Evolutionary conservation across 2,888 invertebrate genomes (phyloP), one percentile per base, ranked within the genome.

Genomic region (Eretmocerus hayati): DNA sequence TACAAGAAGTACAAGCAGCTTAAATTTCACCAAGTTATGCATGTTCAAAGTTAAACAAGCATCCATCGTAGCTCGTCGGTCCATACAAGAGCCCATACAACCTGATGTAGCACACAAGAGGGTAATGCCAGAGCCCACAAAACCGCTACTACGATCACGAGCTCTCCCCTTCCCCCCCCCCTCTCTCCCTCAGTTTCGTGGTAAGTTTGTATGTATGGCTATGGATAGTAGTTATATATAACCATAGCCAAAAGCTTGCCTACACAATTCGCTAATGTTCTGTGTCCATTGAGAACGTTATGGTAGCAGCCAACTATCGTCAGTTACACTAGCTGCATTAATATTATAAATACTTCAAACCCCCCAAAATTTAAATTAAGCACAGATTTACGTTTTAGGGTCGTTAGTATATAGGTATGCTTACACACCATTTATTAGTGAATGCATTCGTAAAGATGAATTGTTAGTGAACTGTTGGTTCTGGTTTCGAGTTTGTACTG

Each of bases 291-390:
- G 32, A 18, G 22, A 22, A 9, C 35, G 13, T 26, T 22, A 36
- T 16, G 20, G 20, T 30, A 4, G 19, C 31, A 13, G n/a, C 13
- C 16, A 53, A 51, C 48, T 48, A 50, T 50, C 46, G 30, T 42
- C 42, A 51, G 53, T 52, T 53, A 51, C 52, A 47, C 36, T n/a
- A n/a, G n/a, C 47, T 49, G 52, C 54, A 56, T 58, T 59, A 58
- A 57, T 58, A 57, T 57, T 53, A 58, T 54, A 56, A 59, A 59
- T 57, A 56, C 53, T 42, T 36, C 19, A 13, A n/a, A 33, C 38
- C 20, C n/a, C 16, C 33, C 40, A 31, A 50, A 38, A 49, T 42
- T 40, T 36, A 23, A n/a, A n/a, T n/a, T n/a, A n/a, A n/a, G n/a
- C n/a, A n/a, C n/a, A n/a, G n/a, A n/a, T n/a, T n/a, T n/a, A n/a